phyloP scores from a whole-genome alignment of 2,113 vertebrate genomes.

The Microcebus murinus region DNA sequence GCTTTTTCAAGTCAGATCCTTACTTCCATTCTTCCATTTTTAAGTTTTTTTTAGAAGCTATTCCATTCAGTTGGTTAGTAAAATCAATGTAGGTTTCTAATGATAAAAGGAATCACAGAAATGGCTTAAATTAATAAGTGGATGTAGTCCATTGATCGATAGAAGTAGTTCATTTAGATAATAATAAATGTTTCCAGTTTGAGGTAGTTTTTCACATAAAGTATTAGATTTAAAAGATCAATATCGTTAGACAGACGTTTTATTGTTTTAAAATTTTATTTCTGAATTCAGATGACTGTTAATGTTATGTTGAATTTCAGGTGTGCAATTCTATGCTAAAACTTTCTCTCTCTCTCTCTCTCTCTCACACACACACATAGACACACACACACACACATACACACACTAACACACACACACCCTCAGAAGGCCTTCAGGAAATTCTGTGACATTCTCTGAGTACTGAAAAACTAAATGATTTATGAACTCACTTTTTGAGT shows the following conservation, averaged over 20 bases:
- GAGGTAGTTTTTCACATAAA: neutral
- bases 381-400: neutral
- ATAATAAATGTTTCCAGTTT: neutral
- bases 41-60: neutral
- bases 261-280: neutral
- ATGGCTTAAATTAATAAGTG: neutral
- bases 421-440: neutral
- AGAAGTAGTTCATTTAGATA: neutral
- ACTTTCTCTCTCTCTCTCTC: neutral
- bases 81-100: neutral
- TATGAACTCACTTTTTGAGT: slow-evolving; percentile 44
- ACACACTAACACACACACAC: neutral
- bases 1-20: neutral
- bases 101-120: neutral
- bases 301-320: neutral
- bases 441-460: neutral
- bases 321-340: neutral
- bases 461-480: slow-evolving; percentile 56
- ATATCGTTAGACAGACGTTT: neutral
- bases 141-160: neutral
- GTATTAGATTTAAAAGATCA: neutral
- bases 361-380: neutral
- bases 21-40: neutral
- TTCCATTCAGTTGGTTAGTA: neutral
- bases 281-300: neutral